These are phyloP conservation scores for Aphaenogaster ashmeadi DNA, from an alignment of 1,140 invertebrate genomes.

Conservation along the genomic window DNA sequence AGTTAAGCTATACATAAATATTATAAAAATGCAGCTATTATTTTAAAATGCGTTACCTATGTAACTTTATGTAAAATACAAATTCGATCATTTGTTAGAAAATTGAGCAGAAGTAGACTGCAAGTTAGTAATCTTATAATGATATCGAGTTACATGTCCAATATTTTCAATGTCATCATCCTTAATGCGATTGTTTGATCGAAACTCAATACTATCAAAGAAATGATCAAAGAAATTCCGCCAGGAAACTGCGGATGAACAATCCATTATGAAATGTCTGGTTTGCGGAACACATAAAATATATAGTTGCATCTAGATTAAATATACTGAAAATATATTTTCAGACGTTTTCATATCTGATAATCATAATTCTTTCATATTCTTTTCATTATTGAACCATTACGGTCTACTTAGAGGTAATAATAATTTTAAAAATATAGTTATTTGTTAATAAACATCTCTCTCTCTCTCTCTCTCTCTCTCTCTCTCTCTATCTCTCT, in stretches of 20 bases:
- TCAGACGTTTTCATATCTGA: neutral
- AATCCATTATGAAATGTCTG: slow-evolving; percentile 1
- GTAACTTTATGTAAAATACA: neutral
- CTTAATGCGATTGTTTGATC: neutral
- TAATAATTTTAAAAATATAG: neutral
- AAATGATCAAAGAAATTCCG: neutral
- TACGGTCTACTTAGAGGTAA: neutral
- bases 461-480: no score
- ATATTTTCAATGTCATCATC: slow-evolving; percentile 14
- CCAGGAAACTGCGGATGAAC: neutral
- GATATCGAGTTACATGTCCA: neutral
- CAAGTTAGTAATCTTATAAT: neutral
- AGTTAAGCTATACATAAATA: neutral
- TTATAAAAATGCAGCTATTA: neutral
- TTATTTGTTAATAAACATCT: neutral
- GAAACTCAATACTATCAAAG: neutral
- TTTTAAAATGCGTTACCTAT: neutral
- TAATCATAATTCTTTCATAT: neutral
- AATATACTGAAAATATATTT: neutral
- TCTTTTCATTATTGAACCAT: neutral
- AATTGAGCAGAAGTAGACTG: neutral
- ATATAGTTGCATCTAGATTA: neutral
- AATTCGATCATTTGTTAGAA: neutral
- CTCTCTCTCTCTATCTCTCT: no score
- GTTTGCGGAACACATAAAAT: neutral